Percentiles rank a stretch among this genome's conserved stretches.
Conservation (phyloP, 2,113 vertebrate species). For the Oxyruncus cristatus region DNA sequence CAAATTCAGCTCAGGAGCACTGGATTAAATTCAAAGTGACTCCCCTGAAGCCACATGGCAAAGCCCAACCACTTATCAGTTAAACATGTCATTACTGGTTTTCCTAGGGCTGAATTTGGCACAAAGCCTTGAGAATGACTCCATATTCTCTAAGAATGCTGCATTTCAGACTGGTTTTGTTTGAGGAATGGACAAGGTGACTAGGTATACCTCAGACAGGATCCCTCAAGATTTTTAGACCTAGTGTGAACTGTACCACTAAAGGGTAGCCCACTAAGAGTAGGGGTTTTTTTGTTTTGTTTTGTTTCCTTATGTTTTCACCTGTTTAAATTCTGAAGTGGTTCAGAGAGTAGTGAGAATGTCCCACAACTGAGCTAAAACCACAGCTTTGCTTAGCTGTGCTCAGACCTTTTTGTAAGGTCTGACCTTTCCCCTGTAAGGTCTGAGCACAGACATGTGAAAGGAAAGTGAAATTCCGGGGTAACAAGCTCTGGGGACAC, state of each 20-base stretch:
- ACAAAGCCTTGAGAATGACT: neutral
- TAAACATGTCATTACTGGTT: neutral
- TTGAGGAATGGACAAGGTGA: neutral
- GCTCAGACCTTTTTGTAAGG: neutral
- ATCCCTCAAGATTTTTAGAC: neutral
- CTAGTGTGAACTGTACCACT: neutral
- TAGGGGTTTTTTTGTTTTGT: neutral
- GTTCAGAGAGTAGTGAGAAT: neutral
- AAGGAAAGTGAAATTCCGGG: neutral
- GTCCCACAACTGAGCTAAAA: neutral
- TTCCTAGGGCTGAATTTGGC: neutral
- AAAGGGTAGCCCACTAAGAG: neutral
- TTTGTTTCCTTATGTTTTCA: neutral
- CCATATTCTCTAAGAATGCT: rapidly evolving
- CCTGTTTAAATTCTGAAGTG: neutral
- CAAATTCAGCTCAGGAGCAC: neutral
- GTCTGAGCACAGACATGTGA: neutral
- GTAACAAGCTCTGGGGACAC: neutral
- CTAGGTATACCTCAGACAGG: neutral
- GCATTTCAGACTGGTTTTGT: neutral
- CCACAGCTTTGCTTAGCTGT: neutral
- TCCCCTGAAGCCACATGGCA: neutral
- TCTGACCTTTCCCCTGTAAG: neutral
- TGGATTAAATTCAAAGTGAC: neutral
- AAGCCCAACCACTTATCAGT: neutral